These are phyloP conservation scores for Dicrurus megarhynchus DNA, from an alignment of 2,113 vertebrate species.

Conservation along the genomic window DNA sequence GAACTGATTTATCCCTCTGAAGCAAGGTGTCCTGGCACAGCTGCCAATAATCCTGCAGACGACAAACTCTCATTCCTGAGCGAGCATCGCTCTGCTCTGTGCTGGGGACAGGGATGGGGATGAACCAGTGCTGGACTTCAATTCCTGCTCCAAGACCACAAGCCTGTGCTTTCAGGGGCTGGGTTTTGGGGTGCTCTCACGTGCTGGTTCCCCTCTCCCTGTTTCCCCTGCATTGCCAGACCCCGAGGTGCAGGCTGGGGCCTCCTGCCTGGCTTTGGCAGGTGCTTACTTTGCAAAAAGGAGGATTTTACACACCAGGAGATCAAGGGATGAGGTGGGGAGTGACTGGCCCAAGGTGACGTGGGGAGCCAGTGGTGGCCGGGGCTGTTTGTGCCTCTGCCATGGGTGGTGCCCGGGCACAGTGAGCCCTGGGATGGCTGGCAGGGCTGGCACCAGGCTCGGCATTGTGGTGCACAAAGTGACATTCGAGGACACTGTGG, in stretches of 20 bases:
- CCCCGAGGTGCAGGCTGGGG: background rate
- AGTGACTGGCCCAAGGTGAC: background rate
- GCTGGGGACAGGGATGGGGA: no score
- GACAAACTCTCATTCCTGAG: rapidly evolving
- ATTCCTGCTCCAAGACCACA: rapidly evolving
- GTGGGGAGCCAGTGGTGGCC: rapidly evolving
- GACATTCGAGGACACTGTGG: background rate
- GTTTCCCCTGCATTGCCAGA: background rate
- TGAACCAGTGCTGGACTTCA: rapidly evolving
- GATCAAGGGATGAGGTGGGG: rapidly evolving
- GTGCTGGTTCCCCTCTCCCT: rapidly evolving
- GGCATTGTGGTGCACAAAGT: rapidly evolving
- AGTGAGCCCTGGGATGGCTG: background rate
- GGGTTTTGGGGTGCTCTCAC: background rate
- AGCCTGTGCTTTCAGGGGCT: background rate
- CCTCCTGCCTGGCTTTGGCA: no score
- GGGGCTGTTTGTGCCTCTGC: background rate
- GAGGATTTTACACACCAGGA: background rate
- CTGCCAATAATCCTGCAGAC: background rate
- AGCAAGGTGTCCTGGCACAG: background rate
- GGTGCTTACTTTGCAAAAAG: background rate
- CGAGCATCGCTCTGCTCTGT: rapidly evolving
- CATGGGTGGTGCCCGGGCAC: rapidly evolving
- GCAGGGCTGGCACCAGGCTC: background rate
- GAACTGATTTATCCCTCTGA: background rate